phyloP scores from a whole-genome alignment of 1,140 invertebrate species.

The Zaprionus nigranus region DNA sequence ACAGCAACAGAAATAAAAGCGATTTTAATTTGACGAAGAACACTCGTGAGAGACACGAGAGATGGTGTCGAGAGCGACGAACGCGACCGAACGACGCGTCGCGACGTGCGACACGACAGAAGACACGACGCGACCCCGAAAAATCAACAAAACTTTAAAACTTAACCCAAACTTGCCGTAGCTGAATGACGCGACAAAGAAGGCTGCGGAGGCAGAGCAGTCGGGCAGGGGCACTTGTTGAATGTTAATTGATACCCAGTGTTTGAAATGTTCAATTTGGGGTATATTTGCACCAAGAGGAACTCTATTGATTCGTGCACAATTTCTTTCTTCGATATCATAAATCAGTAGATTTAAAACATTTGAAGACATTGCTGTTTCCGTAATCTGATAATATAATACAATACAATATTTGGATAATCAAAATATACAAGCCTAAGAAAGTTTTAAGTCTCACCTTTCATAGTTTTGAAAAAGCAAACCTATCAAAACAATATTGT shows the following conservation, averaged over 20 bases:
- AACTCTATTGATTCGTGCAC: too few relatives aligned
- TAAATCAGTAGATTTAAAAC: too few relatives aligned
- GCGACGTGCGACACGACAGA: slow-evolving; percentile 6
- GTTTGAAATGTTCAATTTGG: not conserved
- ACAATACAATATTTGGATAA: too few relatives aligned
- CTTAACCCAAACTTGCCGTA: slow-evolving; percentile 32
- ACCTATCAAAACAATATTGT: too few relatives aligned
- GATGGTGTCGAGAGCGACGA: slow-evolving; percentile 15
- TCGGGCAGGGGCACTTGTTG: slow-evolving; percentile 14
- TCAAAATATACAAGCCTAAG: too few relatives aligned
- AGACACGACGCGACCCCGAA: slow-evolving; percentile 29
- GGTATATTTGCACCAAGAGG: not conserved
- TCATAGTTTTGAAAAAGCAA: too few relatives aligned
- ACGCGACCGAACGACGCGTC: too few relatives aligned
- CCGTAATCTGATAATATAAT: too few relatives aligned
- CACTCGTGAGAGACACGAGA: slow-evolving; percentile 33
- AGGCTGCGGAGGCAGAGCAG: not conserved
- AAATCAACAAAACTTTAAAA: slow-evolving; percentile 25
- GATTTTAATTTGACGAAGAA: slow-evolving; percentile 57
- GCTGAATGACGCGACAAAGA: not conserved
- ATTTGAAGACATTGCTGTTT: too few relatives aligned
- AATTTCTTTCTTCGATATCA: too few relatives aligned
- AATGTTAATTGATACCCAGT: slow-evolving; percentile 8
- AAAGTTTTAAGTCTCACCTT: too few relatives aligned
- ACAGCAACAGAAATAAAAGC: slow-evolving; percentile 23